A percentile compares a stretch with the other conserved stretches of the same genome.
These are phyloP conservation scores for Natrix natrix DNA, from an alignment of 2,797 vertebrate species.

Conservation along the genomic window DNA sequence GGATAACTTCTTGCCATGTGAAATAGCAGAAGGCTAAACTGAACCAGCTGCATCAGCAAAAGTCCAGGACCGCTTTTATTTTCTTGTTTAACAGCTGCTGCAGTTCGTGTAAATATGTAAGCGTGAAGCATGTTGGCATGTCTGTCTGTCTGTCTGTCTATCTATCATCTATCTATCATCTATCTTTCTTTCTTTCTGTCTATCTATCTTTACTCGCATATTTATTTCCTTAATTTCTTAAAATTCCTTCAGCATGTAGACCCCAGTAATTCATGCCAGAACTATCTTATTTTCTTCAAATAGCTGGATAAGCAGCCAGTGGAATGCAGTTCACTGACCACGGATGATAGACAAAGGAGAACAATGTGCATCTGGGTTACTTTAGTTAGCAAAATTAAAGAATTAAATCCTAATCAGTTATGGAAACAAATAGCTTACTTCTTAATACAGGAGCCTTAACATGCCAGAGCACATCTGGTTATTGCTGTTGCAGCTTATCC, in stretches of 20 bases:
- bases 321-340: not conserved
- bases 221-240: slow-evolving; percentile 34
- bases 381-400: slow-evolving; percentile 16
- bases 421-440: slow-evolving; percentile 17
- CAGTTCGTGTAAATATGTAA: not conserved
- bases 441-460: slow-evolving; percentile 8
- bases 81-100: not conserved
- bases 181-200: too few relatives aligned
- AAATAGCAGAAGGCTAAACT: not conserved
- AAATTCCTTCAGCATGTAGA: slow-evolving; percentile 34
- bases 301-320: not conserved
- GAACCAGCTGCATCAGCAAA: slow-evolving; percentile 6
- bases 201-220: not conserved
- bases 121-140: not conserved
- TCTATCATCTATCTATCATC: too few relatives aligned
- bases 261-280: slow-evolving; percentile 24
- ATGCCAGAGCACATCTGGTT: slow-evolving; percentile 8
- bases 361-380: not conserved
- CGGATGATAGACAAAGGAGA: not conserved
- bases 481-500: slow-evolving; percentile 10
- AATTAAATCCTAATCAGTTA: slow-evolving; percentile 15
- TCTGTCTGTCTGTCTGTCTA: too few relatives aligned
- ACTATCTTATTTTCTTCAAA: not conserved
- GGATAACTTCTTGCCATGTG: not conserved
- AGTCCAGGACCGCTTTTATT: not conserved